Evolutionary conservation across 2,888 invertebrate species (phyloP).

Genomic region (Watsonalla binaria): DNA sequence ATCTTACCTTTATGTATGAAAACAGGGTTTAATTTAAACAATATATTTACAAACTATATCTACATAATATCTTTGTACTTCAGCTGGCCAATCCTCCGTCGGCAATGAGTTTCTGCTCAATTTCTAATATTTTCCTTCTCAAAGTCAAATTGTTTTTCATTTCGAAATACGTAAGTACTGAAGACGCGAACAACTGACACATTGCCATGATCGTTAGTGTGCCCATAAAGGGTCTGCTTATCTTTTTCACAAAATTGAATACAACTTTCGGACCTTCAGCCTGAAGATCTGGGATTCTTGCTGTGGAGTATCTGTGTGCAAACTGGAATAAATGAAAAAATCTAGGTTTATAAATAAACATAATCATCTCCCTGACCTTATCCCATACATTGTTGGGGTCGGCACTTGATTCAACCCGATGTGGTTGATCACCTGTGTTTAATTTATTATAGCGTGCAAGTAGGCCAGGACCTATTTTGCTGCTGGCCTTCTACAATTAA

Average conservation of each 20-base stretch:
- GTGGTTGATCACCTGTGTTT: no score
- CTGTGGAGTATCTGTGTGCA: slow-evolving; percentile 80
- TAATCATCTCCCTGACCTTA: no score
- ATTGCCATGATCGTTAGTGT: slow-evolving; percentile 65
- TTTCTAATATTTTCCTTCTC: slow-evolving; percentile 49
- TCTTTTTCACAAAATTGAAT: slow-evolving; percentile 69
- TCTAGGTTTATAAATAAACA: no score
- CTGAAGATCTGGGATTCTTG: slow-evolving; percentile 79
- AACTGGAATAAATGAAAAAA: slow-evolving; percentile 73
- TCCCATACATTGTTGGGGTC: no score
- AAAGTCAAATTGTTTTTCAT: slow-evolving; percentile 68
- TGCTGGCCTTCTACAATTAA: no score
- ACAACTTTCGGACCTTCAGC: slow-evolving; percentile 74
- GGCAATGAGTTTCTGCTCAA: slow-evolving; percentile 44
- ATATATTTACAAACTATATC: neutral
- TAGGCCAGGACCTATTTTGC: no score
- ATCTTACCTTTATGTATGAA: neutral
- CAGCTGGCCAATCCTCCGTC: slow-evolving; percentile 14
- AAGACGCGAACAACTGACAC: slow-evolving; percentile 74
- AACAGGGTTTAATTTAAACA: neutral
- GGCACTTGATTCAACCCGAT: no score
- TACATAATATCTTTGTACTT: neutral
- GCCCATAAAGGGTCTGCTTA: slow-evolving; percentile 75
- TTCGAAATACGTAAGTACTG: slow-evolving; percentile 81
- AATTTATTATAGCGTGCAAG: no score